Evolutionary conservation across 23 tunicate species (phyloP).

Genomic region (Diplosoma virens): DNA sequence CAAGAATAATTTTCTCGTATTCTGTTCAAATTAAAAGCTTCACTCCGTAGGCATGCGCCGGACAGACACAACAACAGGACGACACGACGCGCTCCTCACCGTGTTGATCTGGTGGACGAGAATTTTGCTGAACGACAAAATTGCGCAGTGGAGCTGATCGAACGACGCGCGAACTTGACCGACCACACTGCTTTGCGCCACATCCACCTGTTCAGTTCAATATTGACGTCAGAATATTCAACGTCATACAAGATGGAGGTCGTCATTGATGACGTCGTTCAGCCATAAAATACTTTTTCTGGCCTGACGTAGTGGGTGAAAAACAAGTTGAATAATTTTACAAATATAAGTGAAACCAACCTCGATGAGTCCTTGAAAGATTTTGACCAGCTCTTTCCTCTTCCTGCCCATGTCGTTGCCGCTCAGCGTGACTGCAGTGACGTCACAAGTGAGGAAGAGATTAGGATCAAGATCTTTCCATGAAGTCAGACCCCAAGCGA

Average conservation of each 20-base stretch:
- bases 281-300: neutral
- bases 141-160: conserved; percentile 1
- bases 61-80: too few relatives aligned
- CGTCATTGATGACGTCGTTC: neutral
- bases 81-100: too few relatives aligned
- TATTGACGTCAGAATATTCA: neutral
- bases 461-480: neutral
- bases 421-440: neutral
- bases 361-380: neutral
- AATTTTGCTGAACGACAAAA: conserved; percentile 7
- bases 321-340: too few relatives aligned
- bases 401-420: conserved; percentile 30
- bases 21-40: too few relatives aligned
- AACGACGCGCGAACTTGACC: neutral
- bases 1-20: too few relatives aligned
- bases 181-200: conserved; percentile 39
- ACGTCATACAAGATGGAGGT: neutral
- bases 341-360: too few relatives aligned
- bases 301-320: too few relatives aligned
- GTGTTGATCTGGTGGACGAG: conserved; percentile 26
- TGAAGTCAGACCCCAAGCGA: neutral
- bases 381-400: conserved; percentile 4
- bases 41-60: too few relatives aligned
- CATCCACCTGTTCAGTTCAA: conserved; percentile 5
- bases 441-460: neutral